Conservation (phyloP, 2,888 invertebrate genomes). For the Mythimna vitellina region DNA sequence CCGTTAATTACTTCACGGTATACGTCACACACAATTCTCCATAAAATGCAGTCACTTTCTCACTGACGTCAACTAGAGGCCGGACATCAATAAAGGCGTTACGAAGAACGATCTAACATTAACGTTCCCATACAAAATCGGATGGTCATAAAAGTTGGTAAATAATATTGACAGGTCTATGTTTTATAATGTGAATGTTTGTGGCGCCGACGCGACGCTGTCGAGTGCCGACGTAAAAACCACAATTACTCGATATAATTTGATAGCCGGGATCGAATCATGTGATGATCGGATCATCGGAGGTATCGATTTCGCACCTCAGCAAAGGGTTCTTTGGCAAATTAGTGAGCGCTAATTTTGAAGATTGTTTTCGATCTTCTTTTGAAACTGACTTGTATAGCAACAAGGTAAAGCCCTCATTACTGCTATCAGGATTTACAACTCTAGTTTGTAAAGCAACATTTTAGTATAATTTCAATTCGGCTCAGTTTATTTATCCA, state of each 20-base stretch:
- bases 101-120: slow-evolving; percentile 64
- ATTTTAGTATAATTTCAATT: slow-evolving; percentile 20
- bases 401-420: neutral
- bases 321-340: slow-evolving; percentile 41
- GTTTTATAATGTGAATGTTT: slow-evolving; percentile 59
- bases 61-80: slow-evolving; percentile 66
- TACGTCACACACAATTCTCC: slow-evolving; percentile 55
- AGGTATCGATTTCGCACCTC: slow-evolving; percentile 66
- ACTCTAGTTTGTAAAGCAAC: neutral
- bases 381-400: slow-evolving; percentile 4
- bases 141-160: slow-evolving; percentile 66
- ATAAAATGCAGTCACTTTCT: slow-evolving; percentile 56
- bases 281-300: slow-evolving; percentile 44
- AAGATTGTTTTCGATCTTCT: slow-evolving; percentile 22
- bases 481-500: slow-evolving; percentile 22
- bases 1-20: slow-evolving; percentile 52
- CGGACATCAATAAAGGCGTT: slow-evolving; percentile 59
- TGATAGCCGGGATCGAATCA: slow-evolving; percentile 54
- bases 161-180: slow-evolving; percentile 65
- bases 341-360: slow-evolving; percentile 45
- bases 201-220: slow-evolving; percentile 69
- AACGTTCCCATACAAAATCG: slow-evolving; percentile 66
- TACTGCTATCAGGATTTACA: neutral
- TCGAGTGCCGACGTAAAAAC: slow-evolving; percentile 59
- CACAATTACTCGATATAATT: slow-evolving; percentile 70